A percentile compares a stretch with the other conserved stretches of the same genome.
phyloP scores from a whole-genome alignment of 2,113 vertebrate species.

The Trochalopteron elliotii region DNA sequence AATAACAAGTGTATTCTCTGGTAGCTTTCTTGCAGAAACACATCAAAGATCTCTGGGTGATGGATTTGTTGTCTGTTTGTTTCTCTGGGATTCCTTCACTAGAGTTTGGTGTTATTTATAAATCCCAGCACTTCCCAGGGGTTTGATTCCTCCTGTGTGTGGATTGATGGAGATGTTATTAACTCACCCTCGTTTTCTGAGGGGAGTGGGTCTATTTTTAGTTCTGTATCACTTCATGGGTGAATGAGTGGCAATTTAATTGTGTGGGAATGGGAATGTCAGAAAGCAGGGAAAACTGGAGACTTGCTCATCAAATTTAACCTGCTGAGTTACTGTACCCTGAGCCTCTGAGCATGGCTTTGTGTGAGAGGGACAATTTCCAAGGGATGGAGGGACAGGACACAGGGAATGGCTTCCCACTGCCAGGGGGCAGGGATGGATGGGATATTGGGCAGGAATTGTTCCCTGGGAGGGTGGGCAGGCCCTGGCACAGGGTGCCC shows the following conservation, averaged over 20 bases:
- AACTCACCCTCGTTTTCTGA: neutral
- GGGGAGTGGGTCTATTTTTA: constrained; percentile 2
- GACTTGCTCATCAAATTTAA: neutral
- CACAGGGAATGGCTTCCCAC: neutral
- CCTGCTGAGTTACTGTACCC: neutral
- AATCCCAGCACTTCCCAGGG: neutral
- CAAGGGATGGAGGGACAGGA: neutral
- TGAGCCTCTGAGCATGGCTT: neutral
- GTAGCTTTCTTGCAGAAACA: neutral
- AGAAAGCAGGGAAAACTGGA: neutral
- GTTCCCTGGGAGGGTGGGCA: fast-evolving
- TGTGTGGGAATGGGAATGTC: neutral
- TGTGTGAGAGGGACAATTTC: too few species aligned
- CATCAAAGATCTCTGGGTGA: neutral
- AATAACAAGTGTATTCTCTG: neutral
- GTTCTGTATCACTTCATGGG: neutral
- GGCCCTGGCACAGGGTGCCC: neutral
- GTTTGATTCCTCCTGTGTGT: neutral
- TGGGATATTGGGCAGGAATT: neutral
- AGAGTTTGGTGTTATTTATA: neutral
- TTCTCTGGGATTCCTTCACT: neutral
- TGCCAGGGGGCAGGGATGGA: neutral
- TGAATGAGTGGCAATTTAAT: constrained; percentile 23
- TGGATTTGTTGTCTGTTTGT: neutral
- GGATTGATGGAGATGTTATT: neutral